Base-by-base conservation (phyloP, 23 tunicate genomes). In the Corella eumyota region DNA sequence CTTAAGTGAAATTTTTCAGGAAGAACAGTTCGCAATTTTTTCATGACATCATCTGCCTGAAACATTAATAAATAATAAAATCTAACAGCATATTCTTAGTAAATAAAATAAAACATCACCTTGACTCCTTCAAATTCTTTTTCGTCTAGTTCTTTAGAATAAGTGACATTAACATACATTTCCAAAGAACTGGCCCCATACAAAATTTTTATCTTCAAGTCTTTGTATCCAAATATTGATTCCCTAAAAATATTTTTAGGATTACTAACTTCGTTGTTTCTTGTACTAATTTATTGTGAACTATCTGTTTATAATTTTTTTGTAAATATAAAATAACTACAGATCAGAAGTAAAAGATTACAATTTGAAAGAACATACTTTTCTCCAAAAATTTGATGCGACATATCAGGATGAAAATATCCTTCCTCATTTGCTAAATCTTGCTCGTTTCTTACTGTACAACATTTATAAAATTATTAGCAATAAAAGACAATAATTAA, bases 351-450 rank as follows among this genome's bases (percentile, higher is more conserved):
- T 22, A 53, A 53, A 53, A n/a, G 7, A 44, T 44, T 44, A 17
- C 49, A 44, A 44, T 44, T 11, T 11, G n/a, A n/a, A n/a, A n/a
- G n/a, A n/a, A n/a, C n/a, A 46, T 68, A 77, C 85, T 88, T 88
- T 64, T 88, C 88, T 3, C 98, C 98, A 71, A 92, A 92, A 26
- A 92, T 76, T 52, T 92, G 98, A 66, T 92, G 98, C 15, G 87
- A 82, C 97, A 90, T 90, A 60, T 80, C 97, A 0, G 97, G 97
- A 31, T 73, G 55, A 52, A 90, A 90, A 56, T 44, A 68, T 4
- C 34, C 62, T 48, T 69, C 71, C 35, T 79, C 76, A 17, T 28
- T 47, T 69, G 63, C 83, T 21, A 84, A 15, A 2, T 84, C 94
- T 4, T 59, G 26, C 6, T 11, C 38, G 24, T 56, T 37, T 32